Base-by-base conservation (phyloP, 2,113 vertebrate species). In the Loxodonta africana region DNA sequence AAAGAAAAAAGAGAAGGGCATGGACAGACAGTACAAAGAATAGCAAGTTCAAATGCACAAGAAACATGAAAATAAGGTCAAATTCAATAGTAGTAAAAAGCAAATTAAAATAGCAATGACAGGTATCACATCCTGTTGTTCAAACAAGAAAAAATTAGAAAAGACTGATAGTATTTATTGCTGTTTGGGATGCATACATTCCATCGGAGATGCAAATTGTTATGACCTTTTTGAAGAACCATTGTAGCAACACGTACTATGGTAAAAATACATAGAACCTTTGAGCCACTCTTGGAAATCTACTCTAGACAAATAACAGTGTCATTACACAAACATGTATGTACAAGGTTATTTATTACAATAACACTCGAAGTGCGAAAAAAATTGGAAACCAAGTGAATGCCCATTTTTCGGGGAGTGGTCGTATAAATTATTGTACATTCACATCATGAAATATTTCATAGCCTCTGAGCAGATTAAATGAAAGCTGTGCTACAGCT, bases 251-350 rank as follows among this genome's bases (percentile, higher is more conserved):
- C 2, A 57, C 67, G 23, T 92, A 86, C 92, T 87, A 90, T 53
- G 69, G 92, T 69, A 91, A 81, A 92, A 92, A 76, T 87, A 92
- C 8, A 77, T 7, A 62, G 25, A 93, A 44, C 21, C 26, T 94
- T 94, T 90, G 17, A 91, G 14, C 30, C 25, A 53, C 33, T n/a
- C 44, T 83, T 74, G 63, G 67, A 83, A 86, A 89, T 91, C 11
- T 95, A 37, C 65, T 44, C 33, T 67, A 25, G 30, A 67, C 25
- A 37, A 53, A 67, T 96, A 63, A 78, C 82, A 88, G 88, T 30
- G 3, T 14, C 20, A 83, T 33, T 28, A 37, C 10, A 51, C 2
- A 86, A 44, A 53, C 5, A 83, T 4, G 20, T 44, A 78, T 10
- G 1, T 48, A 25, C 46, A 83, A 25, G 41, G 2, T 63, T 91